Evolutionary conservation across 2,888 invertebrate species (phyloP).

Genomic region (Pammene aurita): DNA sequence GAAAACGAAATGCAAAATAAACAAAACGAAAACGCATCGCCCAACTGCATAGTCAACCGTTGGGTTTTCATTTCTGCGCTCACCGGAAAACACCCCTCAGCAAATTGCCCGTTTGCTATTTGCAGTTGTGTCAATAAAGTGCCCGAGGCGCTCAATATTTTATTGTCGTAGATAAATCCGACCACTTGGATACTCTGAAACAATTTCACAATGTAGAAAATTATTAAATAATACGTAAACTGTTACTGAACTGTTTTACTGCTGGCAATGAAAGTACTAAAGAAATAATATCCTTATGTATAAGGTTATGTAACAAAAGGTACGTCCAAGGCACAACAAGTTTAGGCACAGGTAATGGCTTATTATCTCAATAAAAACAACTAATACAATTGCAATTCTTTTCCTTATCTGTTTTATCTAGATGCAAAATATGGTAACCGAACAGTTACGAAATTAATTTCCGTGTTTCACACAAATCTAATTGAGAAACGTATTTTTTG

Average conservation of each 20-base stretch:
- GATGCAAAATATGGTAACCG: too few species aligned
- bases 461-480: too few species aligned
- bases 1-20: constrained; percentile 21
- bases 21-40: constrained; percentile 17
- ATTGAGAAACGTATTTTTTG: too few species aligned
- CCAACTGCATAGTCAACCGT: constrained; percentile 2
- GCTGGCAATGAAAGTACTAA: too few species aligned
- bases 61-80: constrained; percentile 20
- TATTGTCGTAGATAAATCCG: constrained; percentile 2
- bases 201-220: background rate
- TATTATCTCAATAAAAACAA: too few species aligned
- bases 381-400: too few species aligned
- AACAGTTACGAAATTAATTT: too few species aligned
- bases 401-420: too few species aligned
- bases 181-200: background rate
- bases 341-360: too few species aligned
- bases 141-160: background rate
- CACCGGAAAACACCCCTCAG: constrained; percentile 16
- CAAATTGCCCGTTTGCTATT: constrained; percentile 1
- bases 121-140: background rate
- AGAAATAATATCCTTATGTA: too few species aligned
- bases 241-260: too few species aligned
- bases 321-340: too few species aligned
- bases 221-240: background rate
- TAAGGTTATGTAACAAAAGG: constrained; percentile 39